Evolutionary conservation across 2,888 invertebrate genomes (phyloP).

Genomic region (Enchytraeus crypticus): DNA sequence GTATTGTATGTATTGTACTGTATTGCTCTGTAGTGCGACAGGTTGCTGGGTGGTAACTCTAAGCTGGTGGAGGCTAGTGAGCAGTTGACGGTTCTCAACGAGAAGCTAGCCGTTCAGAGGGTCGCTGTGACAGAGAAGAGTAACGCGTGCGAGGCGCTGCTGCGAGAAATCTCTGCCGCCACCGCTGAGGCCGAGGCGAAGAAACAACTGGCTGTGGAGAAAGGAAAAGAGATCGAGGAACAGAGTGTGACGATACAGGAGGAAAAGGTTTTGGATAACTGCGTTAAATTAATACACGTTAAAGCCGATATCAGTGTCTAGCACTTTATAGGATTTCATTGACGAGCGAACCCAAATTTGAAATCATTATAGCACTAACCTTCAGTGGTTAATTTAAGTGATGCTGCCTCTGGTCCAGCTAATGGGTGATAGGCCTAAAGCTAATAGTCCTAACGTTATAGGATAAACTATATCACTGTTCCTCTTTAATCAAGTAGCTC

Average conservation of each 20-base stretch:
- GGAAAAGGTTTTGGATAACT: constrained; percentile 64
- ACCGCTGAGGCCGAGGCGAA: constrained; percentile 61
- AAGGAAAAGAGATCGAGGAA: constrained; percentile 71
- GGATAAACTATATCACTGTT: too few relatives aligned
- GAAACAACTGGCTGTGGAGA: constrained; percentile 68
- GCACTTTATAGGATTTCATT: too few relatives aligned
- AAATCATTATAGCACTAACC: background rate
- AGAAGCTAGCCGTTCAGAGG: constrained; percentile 71
- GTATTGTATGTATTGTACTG: too few relatives aligned
- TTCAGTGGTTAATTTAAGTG: background rate
- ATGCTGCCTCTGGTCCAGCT: background rate
- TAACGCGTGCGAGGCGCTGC: constrained; percentile 67
- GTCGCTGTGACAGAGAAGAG: constrained; percentile 73
- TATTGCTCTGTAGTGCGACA: constrained; percentile 62
- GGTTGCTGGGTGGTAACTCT: constrained; percentile 62
- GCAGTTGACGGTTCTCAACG: constrained; percentile 69
- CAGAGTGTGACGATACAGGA: constrained; percentile 68
- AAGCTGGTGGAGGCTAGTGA: constrained; percentile 79
- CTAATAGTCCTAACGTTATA: too few relatives aligned
- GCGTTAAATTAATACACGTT: too few relatives aligned
- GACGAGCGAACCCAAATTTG: too few relatives aligned
- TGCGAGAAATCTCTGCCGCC: constrained; percentile 63
- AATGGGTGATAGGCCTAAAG: background rate
- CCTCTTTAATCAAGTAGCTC: too few relatives aligned
- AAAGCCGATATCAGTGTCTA: too few relatives aligned